phyloP scores from a whole-genome alignment of 2,888 invertebrate genomes.

The Dryococelus australis region DNA sequence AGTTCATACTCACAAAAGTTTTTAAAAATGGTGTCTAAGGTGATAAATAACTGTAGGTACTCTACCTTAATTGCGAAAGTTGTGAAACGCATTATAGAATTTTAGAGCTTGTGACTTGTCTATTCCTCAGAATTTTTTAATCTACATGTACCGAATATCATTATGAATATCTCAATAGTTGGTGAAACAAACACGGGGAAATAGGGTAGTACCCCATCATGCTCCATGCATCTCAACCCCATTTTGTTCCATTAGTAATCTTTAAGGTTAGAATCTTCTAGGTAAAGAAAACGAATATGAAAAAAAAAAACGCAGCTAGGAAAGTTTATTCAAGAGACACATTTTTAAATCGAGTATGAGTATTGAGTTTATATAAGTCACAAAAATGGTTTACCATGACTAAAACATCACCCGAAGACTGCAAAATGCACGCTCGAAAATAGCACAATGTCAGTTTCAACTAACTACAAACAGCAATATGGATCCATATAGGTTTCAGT shows the following conservation, averaged over 20 bases:
- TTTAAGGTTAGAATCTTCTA: neutral
- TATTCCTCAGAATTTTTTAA: too few species aligned
- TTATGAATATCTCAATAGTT: too few species aligned
- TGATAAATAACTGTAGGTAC: neutral
- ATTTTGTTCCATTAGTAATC: too few species aligned
- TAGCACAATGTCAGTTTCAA: neutral
- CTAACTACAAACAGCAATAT: neutral
- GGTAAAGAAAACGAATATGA: neutral
- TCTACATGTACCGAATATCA: too few species aligned
- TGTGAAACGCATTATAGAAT: neutral
- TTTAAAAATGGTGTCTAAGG: neutral
- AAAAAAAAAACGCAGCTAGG: neutral
- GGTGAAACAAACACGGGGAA: too few species aligned
- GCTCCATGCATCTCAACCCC: too few species aligned
- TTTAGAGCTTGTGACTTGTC: too few species aligned
- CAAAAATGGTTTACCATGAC: too few species aligned
- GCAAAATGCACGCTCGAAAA: conserved; percentile 8
- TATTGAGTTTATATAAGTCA: too few species aligned
- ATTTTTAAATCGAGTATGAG: too few species aligned
- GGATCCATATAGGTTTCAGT: neutral
- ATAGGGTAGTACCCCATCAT: too few species aligned
- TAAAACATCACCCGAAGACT: neutral
- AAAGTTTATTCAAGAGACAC: too few species aligned
- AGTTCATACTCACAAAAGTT: neutral
- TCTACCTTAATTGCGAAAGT: neutral